These are phyloP conservation scores for Caenorhabditis auriculariae DNA, from an alignment of 2,888 invertebrate genomes.

Conservation along the genomic window DNA sequence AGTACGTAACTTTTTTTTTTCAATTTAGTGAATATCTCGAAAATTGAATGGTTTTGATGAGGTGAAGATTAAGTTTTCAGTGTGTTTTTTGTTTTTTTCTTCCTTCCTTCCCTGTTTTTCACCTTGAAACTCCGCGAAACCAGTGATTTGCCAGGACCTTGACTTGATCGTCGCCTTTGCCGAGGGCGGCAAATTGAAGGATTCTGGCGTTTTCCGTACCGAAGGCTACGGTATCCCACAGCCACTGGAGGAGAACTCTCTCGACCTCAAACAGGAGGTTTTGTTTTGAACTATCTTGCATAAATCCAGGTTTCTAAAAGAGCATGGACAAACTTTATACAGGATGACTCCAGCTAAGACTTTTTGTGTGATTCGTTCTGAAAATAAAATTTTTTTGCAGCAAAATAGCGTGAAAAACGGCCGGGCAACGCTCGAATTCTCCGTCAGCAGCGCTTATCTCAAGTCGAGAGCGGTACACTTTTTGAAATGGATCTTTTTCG, in stretches of 20 bases:
- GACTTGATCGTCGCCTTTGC: constrained; percentile 37
- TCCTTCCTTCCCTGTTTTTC: neutral
- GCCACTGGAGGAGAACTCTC: constrained; percentile 3
- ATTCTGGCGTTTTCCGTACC: constrained; percentile 31
- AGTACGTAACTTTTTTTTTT: too few relatives aligned
- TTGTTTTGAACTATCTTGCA: too few relatives aligned
- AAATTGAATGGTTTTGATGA: neutral
- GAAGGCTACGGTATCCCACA: constrained; percentile 23
- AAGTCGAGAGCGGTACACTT: neutral
- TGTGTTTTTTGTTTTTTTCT: neutral
- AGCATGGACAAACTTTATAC: too few relatives aligned
- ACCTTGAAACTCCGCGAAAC: too few relatives aligned
- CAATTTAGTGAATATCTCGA: too few relatives aligned
- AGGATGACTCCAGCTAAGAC: neutral
- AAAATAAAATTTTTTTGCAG: neutral
- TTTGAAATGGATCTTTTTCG: constrained; percentile 1
- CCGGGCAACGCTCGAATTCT: neutral
- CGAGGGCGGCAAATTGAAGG: constrained; percentile 34
- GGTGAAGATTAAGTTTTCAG: neutral
- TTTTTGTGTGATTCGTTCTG: neutral
- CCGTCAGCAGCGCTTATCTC: constrained; percentile 3
- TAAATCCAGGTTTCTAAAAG: too few relatives aligned
- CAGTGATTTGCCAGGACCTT: too few relatives aligned
- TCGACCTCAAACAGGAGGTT: too few relatives aligned
- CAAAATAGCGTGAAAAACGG: neutral